These are phyloP conservation scores for Liopterus haemorrhoidalis DNA, from an alignment of 2,888 invertebrate genomes.

Conservation along the genomic window DNA sequence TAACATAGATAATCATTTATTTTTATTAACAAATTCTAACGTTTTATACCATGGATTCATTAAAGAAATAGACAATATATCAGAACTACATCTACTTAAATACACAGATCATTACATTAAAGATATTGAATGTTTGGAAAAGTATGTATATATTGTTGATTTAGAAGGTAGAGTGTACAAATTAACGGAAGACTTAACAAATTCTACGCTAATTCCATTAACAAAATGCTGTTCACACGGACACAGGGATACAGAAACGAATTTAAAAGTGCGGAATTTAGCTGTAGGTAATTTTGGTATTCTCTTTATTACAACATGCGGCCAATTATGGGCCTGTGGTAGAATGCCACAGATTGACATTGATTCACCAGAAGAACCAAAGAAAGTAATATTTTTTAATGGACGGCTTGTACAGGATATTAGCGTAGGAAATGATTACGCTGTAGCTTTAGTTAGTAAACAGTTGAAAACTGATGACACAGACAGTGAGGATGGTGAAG, in stretches of 20 bases:
- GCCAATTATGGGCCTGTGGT: slow-evolving; percentile 66
- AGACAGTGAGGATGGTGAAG: slow-evolving; percentile 57
- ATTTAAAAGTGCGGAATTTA: slow-evolving; percentile 57
- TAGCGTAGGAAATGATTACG: slow-evolving; percentile 71
- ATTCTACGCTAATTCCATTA: slow-evolving; percentile 56
- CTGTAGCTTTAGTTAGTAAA: slow-evolving; percentile 64
- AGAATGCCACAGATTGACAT: slow-evolving; percentile 61
- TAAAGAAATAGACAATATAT: slow-evolving; percentile 38
- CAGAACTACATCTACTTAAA: slow-evolving; percentile 47
- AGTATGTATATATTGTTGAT: slow-evolving; percentile 57
- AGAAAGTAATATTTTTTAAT: slow-evolving; percentile 62
- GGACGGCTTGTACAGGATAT: slow-evolving; percentile 63
- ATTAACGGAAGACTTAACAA: slow-evolving; percentile 50
- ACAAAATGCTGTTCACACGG: slow-evolving; percentile 61
- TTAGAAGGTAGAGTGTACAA: slow-evolving; percentile 56
- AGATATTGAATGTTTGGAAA: slow-evolving; percentile 58
- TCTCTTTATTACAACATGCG: slow-evolving; percentile 60
- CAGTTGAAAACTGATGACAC: slow-evolving; percentile 45
- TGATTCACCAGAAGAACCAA: slow-evolving; percentile 54
- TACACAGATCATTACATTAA: slow-evolving; percentile 52
- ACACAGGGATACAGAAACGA: slow-evolving; percentile 54
- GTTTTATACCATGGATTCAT: slow-evolving; percentile 46
- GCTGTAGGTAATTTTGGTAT: slow-evolving; percentile 58
- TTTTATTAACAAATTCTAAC: slow-evolving; percentile 44
- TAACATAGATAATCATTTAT: slow-evolving; percentile 46